Evolutionary conservation across 2,113 vertebrate genomes (phyloP), one percentile per base, ranked within the genome.

Genomic region (Larimichthys crocea): DNA sequence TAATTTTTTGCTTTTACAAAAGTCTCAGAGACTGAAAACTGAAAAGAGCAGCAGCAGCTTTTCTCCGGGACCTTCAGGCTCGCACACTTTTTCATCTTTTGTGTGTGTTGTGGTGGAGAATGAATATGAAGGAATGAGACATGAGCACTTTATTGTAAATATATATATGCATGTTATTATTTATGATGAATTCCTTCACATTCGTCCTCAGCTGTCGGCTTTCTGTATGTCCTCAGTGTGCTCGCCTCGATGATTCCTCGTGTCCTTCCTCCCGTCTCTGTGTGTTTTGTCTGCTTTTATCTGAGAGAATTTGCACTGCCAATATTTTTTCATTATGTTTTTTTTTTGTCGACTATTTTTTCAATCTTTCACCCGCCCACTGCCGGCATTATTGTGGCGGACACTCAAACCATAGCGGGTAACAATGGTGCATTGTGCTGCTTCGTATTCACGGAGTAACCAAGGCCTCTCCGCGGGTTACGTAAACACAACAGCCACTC

Each of bases 401-500:
- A 48, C 73, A 64, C 84, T 89, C 77, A 24, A 70, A 71, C 67
- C 69, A 10, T 3, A 16, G 67, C 66, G 0, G 46, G 16, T 56
- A 60, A 82, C 79, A 84, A 86, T 69, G 80, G 15, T 1, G 24
- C 19, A 83, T 86, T 81, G 76, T 85, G 69, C 75, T 0, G 61
- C 73, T 0, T 61, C 1, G 72, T 31, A 75, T 80, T 80, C 74
- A 72, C 57, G 10, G 20, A 76, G 66, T 31, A 31, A 64, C 79
- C 84, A 84, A 84, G 89, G 88, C 79, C 85, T 10, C 68, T 80
- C 61, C 17, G 48, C 69, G 3, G 68, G 76, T 74, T 76, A 60
- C 67, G 55, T 11, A 66, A 75, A 78, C 83, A 89, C 75, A 50
- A 68, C 68, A 88, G 74, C 67, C 87, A 68, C 82, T 88, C 74